phyloP scores from a whole-genome alignment of 2,113 vertebrate species.

The Nipponia nippon region DNA sequence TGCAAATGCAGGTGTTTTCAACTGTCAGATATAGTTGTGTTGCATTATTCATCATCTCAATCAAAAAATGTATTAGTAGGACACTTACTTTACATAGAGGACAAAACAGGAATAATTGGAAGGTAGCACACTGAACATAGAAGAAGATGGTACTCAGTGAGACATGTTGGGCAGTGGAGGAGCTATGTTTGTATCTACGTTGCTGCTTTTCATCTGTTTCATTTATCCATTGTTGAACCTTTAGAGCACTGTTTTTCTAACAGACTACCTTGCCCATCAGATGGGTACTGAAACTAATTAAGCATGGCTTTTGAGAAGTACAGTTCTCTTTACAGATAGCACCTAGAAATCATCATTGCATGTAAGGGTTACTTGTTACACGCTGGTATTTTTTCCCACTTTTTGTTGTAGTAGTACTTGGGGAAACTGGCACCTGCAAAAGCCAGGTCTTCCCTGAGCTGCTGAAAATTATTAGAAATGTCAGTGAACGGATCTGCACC shows the following conservation, averaged over 20 bases:
- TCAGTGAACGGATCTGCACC: background rate
- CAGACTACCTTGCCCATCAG: background rate
- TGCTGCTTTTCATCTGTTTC: background rate
- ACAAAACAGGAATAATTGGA: constrained; percentile 17
- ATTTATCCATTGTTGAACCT: background rate
- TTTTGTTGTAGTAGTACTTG: background rate
- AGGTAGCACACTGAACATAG: background rate
- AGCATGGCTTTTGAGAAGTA: background rate
- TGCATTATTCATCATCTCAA: constrained; percentile 37
- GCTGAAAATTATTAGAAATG: background rate
- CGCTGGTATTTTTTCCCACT: background rate
- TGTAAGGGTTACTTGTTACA: background rate
- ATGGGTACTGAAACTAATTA: background rate
- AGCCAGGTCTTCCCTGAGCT: background rate
- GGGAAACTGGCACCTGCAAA: background rate
- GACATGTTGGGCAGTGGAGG: background rate
- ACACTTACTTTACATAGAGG: background rate
- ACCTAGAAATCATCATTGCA: background rate
- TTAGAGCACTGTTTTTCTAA: background rate
- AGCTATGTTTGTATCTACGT: background rate
- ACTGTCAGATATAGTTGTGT: background rate
- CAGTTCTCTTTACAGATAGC: background rate
- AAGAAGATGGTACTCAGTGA: background rate
- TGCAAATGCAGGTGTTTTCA: constrained; percentile 51
- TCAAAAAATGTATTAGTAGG: constrained; percentile 2